Evolutionary conservation across 2,113 vertebrate genomes (phyloP).

Genomic region (Axis porcinus): DNA sequence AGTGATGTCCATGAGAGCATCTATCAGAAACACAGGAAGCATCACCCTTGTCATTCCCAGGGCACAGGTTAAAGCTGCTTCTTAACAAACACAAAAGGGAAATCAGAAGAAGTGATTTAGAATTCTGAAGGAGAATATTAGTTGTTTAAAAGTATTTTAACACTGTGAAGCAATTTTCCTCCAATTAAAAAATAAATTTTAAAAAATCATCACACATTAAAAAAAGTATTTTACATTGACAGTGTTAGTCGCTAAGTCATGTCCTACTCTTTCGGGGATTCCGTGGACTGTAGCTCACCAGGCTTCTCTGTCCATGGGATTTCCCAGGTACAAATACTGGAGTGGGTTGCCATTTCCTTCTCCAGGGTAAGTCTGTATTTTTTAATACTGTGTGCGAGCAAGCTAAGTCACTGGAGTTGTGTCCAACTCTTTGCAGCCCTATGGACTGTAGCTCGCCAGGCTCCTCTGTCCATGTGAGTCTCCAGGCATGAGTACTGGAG

Average conservation of each 20-base stretch:
- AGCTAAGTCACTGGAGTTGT: not conserved
- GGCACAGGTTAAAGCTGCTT: not conserved
- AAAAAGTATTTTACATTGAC: not conserved
- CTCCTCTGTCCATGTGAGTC: not conserved
- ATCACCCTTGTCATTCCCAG: not conserved
- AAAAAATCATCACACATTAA: not conserved
- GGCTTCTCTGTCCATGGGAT: not conserved
- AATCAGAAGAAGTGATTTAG: not conserved
- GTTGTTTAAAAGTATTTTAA: not conserved
- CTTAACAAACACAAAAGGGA: not conserved
- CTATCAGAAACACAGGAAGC: constrained; percentile 18
- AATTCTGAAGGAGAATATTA: not conserved
- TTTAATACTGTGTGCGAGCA: not conserved
- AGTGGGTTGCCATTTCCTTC: not conserved
- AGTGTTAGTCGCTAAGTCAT: not conserved
- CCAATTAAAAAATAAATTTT: not conserved
- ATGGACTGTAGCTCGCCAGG: not conserved
- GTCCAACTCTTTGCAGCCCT: not conserved
- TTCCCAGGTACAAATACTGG: not conserved
- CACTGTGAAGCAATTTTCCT: not conserved
- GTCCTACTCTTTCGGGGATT: not conserved
- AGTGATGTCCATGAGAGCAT: constrained; percentile 51
- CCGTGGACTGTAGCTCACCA: not conserved
- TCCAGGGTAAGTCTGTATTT: not conserved
- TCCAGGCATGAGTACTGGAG: not conserved